Evolutionary conservation across 2,888 invertebrate species (phyloP).

Genomic region (Osmoderma eremita): DNA sequence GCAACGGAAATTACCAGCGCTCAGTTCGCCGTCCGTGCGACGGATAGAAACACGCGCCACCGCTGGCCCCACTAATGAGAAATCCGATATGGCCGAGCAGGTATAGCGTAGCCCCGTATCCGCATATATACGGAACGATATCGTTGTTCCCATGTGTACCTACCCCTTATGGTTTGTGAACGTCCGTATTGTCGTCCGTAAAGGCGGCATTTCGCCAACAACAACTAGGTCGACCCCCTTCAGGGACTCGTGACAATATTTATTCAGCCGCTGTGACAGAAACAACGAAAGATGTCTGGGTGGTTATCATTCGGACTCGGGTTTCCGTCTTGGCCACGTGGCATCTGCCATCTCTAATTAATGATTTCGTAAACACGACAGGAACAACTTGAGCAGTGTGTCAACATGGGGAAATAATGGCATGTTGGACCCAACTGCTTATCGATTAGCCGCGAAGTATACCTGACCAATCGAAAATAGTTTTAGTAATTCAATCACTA

Average conservation of each 20-base stretch:
- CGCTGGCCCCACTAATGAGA: slow-evolving; percentile 25
- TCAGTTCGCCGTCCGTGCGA: background rate
- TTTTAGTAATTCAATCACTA: no score
- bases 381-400: slow-evolving; percentile 47
- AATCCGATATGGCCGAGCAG: slow-evolving; percentile 17
- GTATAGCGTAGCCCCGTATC: background rate
- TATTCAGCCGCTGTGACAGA: slow-evolving; percentile 35
- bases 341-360: slow-evolving; percentile 47
- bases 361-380: slow-evolving; percentile 50
- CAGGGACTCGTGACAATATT: slow-evolving; percentile 36
- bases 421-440: slow-evolving; percentile 18
- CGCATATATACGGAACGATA: no score
- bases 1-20: slow-evolving; percentile 29
- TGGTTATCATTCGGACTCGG: slow-evolving; percentile 26
- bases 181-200: slow-evolving; percentile 12
- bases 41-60: background rate
- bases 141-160: no score
- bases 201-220: background rate
- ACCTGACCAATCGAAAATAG: no score
- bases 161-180: slow-evolving; percentile 3
- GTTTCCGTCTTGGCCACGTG: slow-evolving; percentile 3
- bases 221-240: slow-evolving; percentile 24
- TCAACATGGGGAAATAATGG: slow-evolving; percentile 47
- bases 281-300: slow-evolving; percentile 29
- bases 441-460: slow-evolving; percentile 1